Base-by-base conservation (phyloP, 2,113 vertebrate species). In the Mesoclemmys tuberculata region DNA sequence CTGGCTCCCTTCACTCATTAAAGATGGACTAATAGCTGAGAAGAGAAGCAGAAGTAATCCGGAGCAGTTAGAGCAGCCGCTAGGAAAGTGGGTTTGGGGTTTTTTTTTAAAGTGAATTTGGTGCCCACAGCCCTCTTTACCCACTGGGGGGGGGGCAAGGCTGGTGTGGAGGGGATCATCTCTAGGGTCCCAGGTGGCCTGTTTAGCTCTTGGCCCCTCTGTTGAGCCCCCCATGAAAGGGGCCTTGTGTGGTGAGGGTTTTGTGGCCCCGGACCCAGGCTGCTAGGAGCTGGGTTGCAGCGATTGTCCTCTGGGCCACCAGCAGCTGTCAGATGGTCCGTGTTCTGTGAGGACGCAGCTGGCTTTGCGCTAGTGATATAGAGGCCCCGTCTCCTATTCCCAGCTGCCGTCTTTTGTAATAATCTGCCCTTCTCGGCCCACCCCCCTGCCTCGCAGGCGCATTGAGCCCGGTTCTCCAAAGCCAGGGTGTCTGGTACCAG, bases 1-100 rank as follows among this genome's bases (percentile, higher is more conserved):
- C 97, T 98, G 97, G 97, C 96, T 92, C 97, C 96, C 96, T 91
- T 93, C 85, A 96, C 95, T 97, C 95, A 97, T 97, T 98, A 97
- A 96, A 96, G 96, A 94, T 80, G 85, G 80, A 83, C 95, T 97
- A 94, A 94, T 92, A 51, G 95, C 93, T 82, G 95, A 49, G 22
- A 96, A 97, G 90, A 88, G 97, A 97, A 85, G 96, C 97, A 97
- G 96, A 97, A 97, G 38, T 96, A 97, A 97, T 97, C 82, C 49
- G 91, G 75, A 93, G 87, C 35, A 3, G 82, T 93, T 83, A 56
- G 78, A 71, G 87, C 94, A 54, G 79, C 52, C 51, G 5, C 87
- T 89, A 77, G 90, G 64, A 58, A 94, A 93, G 79, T n/a, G 10
- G 13, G 49, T 12, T 31, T 68, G 6, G 49, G 49, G 11, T 10